Evolutionary conservation across 2,888 invertebrate genomes (phyloP).

Genomic region (Chymomyza procnemis): DNA sequence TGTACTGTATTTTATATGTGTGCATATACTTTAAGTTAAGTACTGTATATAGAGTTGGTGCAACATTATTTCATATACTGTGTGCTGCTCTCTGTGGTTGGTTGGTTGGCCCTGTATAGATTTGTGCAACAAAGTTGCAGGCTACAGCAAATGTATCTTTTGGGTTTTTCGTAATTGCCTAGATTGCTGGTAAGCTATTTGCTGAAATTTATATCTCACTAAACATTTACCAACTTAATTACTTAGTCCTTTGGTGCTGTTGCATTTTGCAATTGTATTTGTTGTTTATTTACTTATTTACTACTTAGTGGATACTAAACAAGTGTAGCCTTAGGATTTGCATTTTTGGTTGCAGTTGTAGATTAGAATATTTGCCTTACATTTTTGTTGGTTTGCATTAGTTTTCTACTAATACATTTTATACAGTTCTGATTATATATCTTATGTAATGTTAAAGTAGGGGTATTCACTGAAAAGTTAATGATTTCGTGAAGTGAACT

Average conservation of each 20-base stretch:
- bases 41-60: conserved; percentile 45
- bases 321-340: neutral
- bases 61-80: conserved; percentile 43
- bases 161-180: conserved; percentile 34
- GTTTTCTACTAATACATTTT: neutral
- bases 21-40: neutral
- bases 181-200: conserved; percentile 21
- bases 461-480: conserved; percentile 39
- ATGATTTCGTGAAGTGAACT: too few relatives aligned
- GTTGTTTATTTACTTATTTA: neutral
- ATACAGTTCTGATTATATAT: conserved; percentile 9
- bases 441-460: conserved; percentile 35
- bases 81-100: conserved; percentile 54
- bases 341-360: conserved; percentile 12
- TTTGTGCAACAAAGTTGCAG: conserved; percentile 29
- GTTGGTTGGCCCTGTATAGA: conserved; percentile 62
- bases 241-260: neutral
- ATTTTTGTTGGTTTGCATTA: conserved; percentile 30
- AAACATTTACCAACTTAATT: neutral
- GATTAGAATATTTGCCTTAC: conserved; percentile 69
- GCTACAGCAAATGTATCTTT: conserved; percentile 30
- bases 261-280: neutral
- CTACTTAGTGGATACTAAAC: neutral
- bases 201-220: neutral
- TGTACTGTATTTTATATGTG: conserved; percentile 13